phyloP scores from a whole-genome alignment of 2,113 vertebrate species.

The Bothrops jararaca region DNA sequence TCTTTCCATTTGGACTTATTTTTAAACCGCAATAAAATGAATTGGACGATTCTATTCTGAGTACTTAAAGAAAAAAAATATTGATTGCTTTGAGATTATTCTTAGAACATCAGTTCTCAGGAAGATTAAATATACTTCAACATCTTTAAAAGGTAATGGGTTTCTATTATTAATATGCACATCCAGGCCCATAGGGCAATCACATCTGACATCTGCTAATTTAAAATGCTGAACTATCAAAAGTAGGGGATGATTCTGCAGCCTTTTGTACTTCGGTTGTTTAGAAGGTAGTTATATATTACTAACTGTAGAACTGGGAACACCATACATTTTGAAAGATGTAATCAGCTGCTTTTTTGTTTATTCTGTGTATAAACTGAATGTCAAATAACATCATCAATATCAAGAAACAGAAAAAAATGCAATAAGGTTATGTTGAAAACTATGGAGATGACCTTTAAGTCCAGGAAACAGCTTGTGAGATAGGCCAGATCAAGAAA shows the following conservation, averaged over 20 bases:
- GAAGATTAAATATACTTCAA: not conserved
- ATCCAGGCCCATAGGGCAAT: not conserved
- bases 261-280: not conserved
- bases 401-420: not conserved
- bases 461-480: not conserved
- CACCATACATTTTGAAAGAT: not conserved
- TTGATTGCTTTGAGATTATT: not conserved
- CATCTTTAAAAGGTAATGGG: not conserved
- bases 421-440: not conserved
- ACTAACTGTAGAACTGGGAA: not conserved
- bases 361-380: not conserved
- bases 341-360: not conserved
- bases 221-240: not conserved
- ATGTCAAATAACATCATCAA: not conserved
- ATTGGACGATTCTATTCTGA: not conserved
- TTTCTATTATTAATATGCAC: not conserved
- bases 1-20: not conserved
- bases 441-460: not conserved
- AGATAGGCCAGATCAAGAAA: not conserved
- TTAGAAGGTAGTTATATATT: not conserved
- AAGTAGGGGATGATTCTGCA: not conserved
- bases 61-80: not conserved
- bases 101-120: not conserved
- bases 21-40: not conserved
- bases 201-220: not conserved